A percentile compares a stretch with the other conserved stretches of the same genome.
phyloP scores from a whole-genome alignment of 2,113 vertebrate genomes.

The Brachyhypopomus occidentalis region DNA sequence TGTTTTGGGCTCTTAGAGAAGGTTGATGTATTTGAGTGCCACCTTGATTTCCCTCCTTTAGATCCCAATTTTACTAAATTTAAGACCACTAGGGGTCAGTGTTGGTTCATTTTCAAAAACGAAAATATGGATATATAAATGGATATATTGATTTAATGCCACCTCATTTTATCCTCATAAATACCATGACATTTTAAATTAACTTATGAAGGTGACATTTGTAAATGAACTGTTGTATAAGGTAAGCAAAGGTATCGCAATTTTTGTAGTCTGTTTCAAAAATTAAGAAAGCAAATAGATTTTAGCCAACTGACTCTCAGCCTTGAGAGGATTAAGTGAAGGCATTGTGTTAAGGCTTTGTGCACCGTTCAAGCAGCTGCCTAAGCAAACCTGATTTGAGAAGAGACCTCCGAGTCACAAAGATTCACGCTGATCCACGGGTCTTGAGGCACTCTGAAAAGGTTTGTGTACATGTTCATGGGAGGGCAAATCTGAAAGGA shows the following conservation, averaged over 20 bases:
- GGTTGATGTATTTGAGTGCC: no score
- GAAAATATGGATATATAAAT: no score
- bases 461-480: conserved; percentile 72
- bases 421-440: conserved; percentile 55
- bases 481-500: conserved; percentile 74
- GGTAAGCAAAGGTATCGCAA: background rate
- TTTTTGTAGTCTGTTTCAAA: background rate
- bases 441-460: conserved; percentile 56
- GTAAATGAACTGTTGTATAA: background rate
- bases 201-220: background rate
- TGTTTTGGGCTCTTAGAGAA: no score
- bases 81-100: conserved; percentile 66
- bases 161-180: conserved; percentile 48
- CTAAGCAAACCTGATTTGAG: conserved; percentile 61
- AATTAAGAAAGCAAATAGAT: background rate
- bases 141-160: background rate
- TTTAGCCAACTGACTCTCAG: conserved; percentile 44
- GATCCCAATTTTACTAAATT: background rate
- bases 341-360: conserved; percentile 22
- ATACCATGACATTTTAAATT: background rate
- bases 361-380: conserved; percentile 53
- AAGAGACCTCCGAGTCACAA: conserved; percentile 70
- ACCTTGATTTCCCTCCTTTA: background rate
- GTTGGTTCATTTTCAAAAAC: conserved; percentile 17
- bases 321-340: conserved; percentile 64